Base-by-base conservation (phyloP, 2,888 invertebrate genomes). In the Mesoligia furuncula region DNA sequence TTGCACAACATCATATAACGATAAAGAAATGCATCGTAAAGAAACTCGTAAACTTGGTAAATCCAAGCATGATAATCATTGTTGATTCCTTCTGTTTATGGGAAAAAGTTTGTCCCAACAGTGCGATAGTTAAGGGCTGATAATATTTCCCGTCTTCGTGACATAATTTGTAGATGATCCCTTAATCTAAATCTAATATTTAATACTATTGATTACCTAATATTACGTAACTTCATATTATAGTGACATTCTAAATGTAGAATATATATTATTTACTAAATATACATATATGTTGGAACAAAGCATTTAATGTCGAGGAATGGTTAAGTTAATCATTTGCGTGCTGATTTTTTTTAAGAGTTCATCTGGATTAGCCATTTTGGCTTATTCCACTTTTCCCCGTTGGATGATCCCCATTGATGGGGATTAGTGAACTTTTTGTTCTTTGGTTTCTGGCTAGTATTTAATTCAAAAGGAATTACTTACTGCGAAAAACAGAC, bases 131-230 rank as follows among this genome's bases (percentile, higher is more conserved):
- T 24, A 11, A n/a, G 1, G 11, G 20, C 6, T 20, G 36, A 45
- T 13, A n/a, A 42, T 42, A 57, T 64, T 54, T 45, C 20, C 27
- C 15, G 27, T 68, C 61, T 24, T 27, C 13, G 5, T n/a, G n/a
- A 77, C 75, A 81, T 81, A 86, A 80, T 85, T 83, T 84, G 77
- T 79, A 57, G 68, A 54, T 65, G 65, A 84, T 68, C 85, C 85
- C 80, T 71, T 66, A 54, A 36, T 68, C 84, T 89, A 89, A 83
- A 31, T 79, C 86, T 87, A 88, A 87, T 77, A 78, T 87, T 85
- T 80, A 89, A 88, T 88, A 89, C 89, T 89, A 89, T 85, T 73
- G 73, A 85, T 87, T 86, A 86, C 79, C 85, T 88, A 85, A 86
- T 61, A 88, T 88, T 83, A 89, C 76, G 84, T 88, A 88, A 88